Evolutionary conservation across 2,888 invertebrate species (phyloP).

Genomic region (Nomada lathburiana): DNA sequence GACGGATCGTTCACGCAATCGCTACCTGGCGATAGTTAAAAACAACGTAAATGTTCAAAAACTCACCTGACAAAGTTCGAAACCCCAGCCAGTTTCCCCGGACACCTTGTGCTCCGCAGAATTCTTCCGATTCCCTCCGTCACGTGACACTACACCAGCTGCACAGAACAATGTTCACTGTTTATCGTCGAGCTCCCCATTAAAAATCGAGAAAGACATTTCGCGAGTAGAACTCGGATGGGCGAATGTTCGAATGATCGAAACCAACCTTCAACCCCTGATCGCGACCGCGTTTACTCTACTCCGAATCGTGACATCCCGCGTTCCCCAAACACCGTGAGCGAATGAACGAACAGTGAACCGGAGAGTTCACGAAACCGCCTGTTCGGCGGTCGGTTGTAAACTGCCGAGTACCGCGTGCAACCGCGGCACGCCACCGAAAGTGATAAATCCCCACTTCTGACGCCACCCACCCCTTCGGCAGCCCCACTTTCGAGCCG

Average conservation of each 20-base stretch:
- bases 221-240: not conserved
- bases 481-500: conserved; percentile 20
- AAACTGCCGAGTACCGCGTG: conserved; percentile 84
- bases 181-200: conserved; percentile 36
- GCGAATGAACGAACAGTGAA: conserved; percentile 4
- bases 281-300: conserved; percentile 21
- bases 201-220: not conserved
- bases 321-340: conserved; percentile 31
- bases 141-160: conserved; percentile 72
- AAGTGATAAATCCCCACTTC: conserved; percentile 74
- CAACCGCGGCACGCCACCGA: conserved; percentile 81
- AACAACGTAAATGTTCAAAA: not conserved
- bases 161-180: conserved; percentile 64
- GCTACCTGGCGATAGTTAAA: too few relatives aligned
- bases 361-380: conserved; percentile 69
- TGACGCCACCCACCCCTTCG: conserved; percentile 20
- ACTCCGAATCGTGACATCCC: not conserved
- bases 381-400: conserved; percentile 80
- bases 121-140: conserved; percentile 34
- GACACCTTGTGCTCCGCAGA: conserved; percentile 13
- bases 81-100: conserved; percentile 19
- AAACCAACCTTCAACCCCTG: not conserved
- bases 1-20: not conserved
- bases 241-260: too few relatives aligned
- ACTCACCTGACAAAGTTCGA: conserved; percentile 53